Percentiles rank a stretch among this genome's conserved stretches.
phyloP scores from a whole-genome alignment of 2,113 vertebrate genomes.

The Herpetotheres cachinnans region DNA sequence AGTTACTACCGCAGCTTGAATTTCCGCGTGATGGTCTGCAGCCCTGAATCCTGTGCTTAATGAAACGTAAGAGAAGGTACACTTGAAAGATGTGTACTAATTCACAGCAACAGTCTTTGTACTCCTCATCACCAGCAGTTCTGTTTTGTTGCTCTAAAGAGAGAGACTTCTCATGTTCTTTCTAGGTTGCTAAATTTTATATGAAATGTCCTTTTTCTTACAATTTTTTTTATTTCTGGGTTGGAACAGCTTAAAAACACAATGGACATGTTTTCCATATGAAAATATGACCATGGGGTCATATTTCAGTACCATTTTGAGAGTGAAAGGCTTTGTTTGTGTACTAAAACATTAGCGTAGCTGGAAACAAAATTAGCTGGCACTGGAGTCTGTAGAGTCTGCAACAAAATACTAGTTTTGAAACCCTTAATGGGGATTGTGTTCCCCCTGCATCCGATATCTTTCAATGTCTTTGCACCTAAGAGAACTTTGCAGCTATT shows the following conservation, averaged over 20 bases:
- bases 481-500: neutral
- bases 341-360: neutral
- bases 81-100: neutral
- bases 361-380: neutral
- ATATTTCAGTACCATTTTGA: neutral
- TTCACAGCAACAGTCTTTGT: neutral
- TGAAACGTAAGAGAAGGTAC: neutral
- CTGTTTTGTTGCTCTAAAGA: neutral
- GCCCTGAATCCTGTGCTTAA: neutral
- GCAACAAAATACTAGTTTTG: neutral
- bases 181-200: neutral
- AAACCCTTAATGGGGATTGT: neutral
- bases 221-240: neutral
- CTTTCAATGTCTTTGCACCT: neutral
- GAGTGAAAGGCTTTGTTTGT: neutral
- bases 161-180: neutral
- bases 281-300: neutral
- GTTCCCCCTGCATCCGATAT: rapidly evolving
- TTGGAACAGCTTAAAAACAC: neutral
- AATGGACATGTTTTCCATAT: neutral
- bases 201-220: neutral
- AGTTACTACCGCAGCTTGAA: neutral
- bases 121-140: neutral
- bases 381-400: neutral
- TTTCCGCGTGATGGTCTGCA: neutral